Base-by-base conservation (phyloP, 2,113 vertebrate species). In the Trematocara nigrifrons region DNA sequence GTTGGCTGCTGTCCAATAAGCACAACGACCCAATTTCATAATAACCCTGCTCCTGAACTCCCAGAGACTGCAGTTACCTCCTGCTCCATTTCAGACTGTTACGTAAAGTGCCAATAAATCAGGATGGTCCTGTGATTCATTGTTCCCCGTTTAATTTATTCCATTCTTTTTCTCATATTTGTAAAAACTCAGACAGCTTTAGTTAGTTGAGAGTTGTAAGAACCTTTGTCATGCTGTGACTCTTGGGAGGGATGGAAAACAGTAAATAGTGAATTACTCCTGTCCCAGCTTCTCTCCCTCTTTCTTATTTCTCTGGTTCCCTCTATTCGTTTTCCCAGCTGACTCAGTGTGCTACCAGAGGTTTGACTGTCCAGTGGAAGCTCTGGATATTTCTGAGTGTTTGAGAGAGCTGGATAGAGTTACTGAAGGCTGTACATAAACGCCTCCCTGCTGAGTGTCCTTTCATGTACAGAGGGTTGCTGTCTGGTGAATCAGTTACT, bases 341-440 rank as follows among this genome's bases (percentile, higher is more conserved):
- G 22, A 52, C 81, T 54, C 85, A 22, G 81, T 35, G 45, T 83
- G 83, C 57, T 82, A 83, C 82, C 49, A 79, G 1, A 78, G 82
- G 71, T 88, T 92, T 89, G 82, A 81, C 84, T 89, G 76, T 92
- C 42, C 80, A 87, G 79, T 87, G 71, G 89, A 86, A 84, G 83
- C 83, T 84, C 79, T 33, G 71, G 79, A 88, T 66, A 80, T 86
- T 87, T 79, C 83, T 20, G 77, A 91, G 81, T 89, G 74, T 84
- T 93, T 82, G 64, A 77, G 53, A 77, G 79, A 83, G 87, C 56
- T 3, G 53, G 26, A 85, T 83, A 64, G 81, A 86, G 83, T 83
- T 84, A 91, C 69, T 89, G 92, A 38, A 35, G 47, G 78, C 45
- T 49, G 86, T 51, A 49, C 69, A 51, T 90, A 91, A 89, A 90